Evolutionary conservation across 1,140 invertebrate species (phyloP).

Genomic region (Colletes gigas): DNA sequence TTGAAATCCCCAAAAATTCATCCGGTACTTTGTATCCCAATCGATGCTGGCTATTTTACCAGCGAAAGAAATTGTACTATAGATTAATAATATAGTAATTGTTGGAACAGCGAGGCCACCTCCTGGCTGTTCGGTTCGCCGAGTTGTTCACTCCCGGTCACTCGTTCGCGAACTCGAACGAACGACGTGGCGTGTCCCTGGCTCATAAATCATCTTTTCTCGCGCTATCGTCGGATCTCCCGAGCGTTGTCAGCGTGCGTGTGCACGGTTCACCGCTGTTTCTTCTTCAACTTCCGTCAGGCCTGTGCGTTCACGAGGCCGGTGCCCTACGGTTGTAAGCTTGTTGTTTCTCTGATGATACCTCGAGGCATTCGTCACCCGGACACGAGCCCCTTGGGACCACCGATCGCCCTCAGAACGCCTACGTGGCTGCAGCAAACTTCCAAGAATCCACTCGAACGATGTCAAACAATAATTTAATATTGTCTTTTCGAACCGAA

Average conservation of each 20-base stretch:
- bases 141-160: constrained; percentile 20
- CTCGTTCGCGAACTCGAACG: constrained; percentile 47
- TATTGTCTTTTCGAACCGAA: too few species aligned
- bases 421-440: too few species aligned
- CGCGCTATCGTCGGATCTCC: constrained; percentile 69
- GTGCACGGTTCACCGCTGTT: constrained; percentile 65
- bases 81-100: too few species aligned
- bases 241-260: constrained; percentile 66
- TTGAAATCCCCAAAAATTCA: too few species aligned
- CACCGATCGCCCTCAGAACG: neutral
- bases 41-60: too few species aligned
- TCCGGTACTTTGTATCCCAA: too few species aligned
- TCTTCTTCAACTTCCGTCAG: constrained; percentile 58
- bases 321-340: neutral
- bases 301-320: constrained; percentile 9
- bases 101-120: too few species aligned
- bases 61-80: too few species aligned
- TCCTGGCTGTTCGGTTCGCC: neutral
- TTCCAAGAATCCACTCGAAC: too few species aligned
- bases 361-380: neutral
- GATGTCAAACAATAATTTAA: too few species aligned
- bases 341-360: neutral
- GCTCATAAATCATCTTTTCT: constrained; percentile 76
- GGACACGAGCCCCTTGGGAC: neutral
- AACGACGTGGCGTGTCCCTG: constrained; percentile 69